A percentile compares a stretch with the other conserved stretches of the same genome.
These are phyloP conservation scores for Diadegma fenestrale DNA, from an alignment of 2,888 invertebrate genomes.

Conservation along the genomic window DNA sequence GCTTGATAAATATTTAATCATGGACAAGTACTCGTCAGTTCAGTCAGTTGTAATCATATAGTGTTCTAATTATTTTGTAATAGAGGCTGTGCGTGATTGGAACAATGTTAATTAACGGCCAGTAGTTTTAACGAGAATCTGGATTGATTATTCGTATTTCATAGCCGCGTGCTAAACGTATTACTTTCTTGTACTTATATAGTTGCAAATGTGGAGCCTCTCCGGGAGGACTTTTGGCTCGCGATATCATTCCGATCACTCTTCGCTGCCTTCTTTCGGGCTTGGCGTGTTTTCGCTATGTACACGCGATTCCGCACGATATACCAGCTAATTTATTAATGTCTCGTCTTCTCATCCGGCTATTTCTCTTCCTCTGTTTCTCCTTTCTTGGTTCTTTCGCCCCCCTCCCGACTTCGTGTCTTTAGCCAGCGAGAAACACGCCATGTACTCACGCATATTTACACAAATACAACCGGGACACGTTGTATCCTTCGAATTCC, in stretches of 20 bases:
- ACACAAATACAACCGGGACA: background rate
- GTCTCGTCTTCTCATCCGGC: constrained; percentile 45
- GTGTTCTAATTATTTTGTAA: background rate
- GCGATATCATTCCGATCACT: background rate
- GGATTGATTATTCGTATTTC: constrained; percentile 8
- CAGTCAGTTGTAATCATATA: background rate
- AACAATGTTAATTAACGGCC: background rate
- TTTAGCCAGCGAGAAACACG: background rate
- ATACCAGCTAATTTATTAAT: constrained; percentile 55
- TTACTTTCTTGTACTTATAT: background rate
- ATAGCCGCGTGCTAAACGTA: background rate
- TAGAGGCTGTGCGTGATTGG: background rate
- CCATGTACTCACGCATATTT: background rate
- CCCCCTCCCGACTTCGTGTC: background rate
- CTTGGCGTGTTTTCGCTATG: constrained; percentile 16
- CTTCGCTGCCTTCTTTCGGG: background rate
- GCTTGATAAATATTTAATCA: too few relatives aligned
- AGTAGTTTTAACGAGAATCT: background rate
- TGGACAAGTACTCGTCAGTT: background rate
- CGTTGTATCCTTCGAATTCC: background rate
- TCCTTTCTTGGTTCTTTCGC: background rate
- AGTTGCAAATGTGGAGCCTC: background rate
- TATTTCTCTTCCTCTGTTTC: constrained; percentile 22
- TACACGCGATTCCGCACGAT: constrained; percentile 45
- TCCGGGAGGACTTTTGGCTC: background rate